A percentile compares a stretch with the other conserved stretches of the same genome.
Conservation (phyloP, 2,797 vertebrate genomes). For the Malurus splendens region DNA sequence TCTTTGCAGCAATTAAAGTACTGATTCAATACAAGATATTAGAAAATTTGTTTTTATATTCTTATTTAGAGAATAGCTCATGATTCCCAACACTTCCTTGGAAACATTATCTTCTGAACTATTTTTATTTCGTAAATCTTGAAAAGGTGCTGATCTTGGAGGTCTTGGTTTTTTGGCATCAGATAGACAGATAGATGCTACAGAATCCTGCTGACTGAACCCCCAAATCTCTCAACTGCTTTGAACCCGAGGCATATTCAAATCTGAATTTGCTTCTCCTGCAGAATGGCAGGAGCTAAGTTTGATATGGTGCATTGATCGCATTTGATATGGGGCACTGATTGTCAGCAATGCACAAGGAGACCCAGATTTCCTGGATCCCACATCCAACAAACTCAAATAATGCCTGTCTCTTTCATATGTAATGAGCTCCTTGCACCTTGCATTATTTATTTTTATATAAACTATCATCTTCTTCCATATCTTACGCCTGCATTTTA, state of each 20-base stretch:
- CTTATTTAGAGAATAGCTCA: neutral
- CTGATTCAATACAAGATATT: neutral
- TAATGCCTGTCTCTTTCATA: neutral
- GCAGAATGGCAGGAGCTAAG: neutral
- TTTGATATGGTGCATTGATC: neutral
- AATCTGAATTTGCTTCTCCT: neutral
- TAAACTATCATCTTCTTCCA: neutral
- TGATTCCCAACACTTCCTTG: neutral
- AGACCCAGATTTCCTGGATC: neutral
- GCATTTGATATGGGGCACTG: neutral
- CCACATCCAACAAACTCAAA: neutral
- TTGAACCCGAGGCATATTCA: neutral
- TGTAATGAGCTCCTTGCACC: neutral
- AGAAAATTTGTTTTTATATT: neutral
- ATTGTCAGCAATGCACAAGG: neutral
- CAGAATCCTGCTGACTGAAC: neutral
- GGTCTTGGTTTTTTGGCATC: neutral
- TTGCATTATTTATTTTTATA: neutral
- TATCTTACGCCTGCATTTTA: rapidly evolving
- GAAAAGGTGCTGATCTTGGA: neutral
- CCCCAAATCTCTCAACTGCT: neutral
- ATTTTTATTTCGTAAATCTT: neutral
- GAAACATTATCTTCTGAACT: neutral
- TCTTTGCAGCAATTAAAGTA: neutral
- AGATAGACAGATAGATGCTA: neutral